Evolutionary conservation across 2,113 vertebrate genomes (phyloP).

Genomic region (Fregetta grallaria): DNA sequence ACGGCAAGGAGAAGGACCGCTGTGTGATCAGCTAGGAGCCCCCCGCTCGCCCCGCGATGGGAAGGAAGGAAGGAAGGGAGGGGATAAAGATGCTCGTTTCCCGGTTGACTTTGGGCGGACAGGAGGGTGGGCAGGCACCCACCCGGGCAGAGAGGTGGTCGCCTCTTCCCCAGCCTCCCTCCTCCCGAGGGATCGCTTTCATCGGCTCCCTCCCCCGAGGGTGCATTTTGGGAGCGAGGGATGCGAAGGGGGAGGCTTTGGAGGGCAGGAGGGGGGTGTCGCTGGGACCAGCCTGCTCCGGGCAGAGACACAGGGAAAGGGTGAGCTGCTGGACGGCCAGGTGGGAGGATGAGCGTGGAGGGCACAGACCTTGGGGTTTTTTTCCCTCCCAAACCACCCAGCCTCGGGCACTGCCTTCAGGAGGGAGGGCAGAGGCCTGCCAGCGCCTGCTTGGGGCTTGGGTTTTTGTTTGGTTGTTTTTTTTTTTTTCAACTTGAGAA

Average conservation of each 20-base stretch:
- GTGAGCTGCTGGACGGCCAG: not conserved
- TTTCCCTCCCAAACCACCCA: not conserved
- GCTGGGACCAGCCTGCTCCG: not conserved
- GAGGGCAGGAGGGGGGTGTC: not conserved
- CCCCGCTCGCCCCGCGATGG: accelerated
- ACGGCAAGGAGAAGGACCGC: slow-evolving; percentile 89
- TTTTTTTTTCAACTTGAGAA: not conserved
- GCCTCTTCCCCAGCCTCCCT: not conserved
- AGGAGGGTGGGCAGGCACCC: not conserved
- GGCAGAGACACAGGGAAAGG: not conserved
- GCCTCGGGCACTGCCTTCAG: not conserved
- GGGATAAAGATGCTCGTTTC: not conserved
- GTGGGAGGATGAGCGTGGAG: not conserved
- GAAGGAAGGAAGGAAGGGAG: not conserved
- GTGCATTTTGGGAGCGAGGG: not conserved
- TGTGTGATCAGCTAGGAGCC: slow-evolving; percentile 89
- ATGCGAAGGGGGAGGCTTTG: not conserved
- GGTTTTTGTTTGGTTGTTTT: not conserved
- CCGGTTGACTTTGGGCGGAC: not conserved
- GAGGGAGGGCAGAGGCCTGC: not conserved
- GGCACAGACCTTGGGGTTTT: not conserved
- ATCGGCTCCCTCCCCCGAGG: not conserved
- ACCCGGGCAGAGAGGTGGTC: not conserved
- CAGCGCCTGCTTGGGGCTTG: not conserved
- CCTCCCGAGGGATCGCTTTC: not conserved